These are phyloP conservation scores for Brachionus manjavacas DNA, from an alignment of 1,140 invertebrate species.

Conservation along the genomic window DNA sequence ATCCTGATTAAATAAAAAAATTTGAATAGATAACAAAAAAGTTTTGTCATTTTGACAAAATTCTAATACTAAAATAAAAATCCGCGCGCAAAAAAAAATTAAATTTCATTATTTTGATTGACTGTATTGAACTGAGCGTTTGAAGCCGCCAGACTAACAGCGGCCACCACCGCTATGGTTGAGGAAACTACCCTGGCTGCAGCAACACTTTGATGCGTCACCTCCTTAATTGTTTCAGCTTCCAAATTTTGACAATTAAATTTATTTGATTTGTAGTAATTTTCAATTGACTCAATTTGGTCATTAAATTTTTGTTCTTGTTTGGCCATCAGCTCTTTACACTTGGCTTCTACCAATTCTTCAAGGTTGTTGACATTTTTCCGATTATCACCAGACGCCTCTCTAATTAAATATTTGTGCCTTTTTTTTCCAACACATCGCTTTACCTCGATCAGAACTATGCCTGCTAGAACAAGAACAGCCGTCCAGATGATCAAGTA, in stretches of 20 bases:
- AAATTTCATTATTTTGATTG: slow-evolving; percentile 3
- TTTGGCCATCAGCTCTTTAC: not conserved
- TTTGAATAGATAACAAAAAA: slow-evolving; percentile 4
- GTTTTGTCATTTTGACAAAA: no score
- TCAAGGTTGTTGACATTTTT: not conserved
- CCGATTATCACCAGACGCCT: not conserved
- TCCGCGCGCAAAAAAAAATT: not conserved
- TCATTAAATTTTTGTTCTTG: not conserved
- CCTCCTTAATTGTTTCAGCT: not conserved
- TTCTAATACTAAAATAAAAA: slow-evolving; percentile 3
- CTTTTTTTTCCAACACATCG: not conserved
- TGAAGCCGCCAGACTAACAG: slow-evolving; percentile 4
- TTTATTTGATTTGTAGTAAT: not conserved
- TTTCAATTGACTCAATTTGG: not conserved
- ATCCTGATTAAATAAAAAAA: not conserved
- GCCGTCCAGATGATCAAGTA: not conserved
- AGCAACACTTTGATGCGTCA: not conserved
- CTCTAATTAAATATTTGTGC: not conserved
- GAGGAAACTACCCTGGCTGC: not conserved
- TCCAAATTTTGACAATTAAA: not conserved
- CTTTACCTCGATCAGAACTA: not conserved
- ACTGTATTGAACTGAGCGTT: slow-evolving; percentile 6
- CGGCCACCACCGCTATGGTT: slow-evolving; percentile 8
- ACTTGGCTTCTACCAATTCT: not conserved
- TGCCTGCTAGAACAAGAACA: not conserved